These are phyloP conservation scores for Martes flavigula DNA, from an alignment of 2,797 vertebrate species.

Conservation along the genomic window DNA sequence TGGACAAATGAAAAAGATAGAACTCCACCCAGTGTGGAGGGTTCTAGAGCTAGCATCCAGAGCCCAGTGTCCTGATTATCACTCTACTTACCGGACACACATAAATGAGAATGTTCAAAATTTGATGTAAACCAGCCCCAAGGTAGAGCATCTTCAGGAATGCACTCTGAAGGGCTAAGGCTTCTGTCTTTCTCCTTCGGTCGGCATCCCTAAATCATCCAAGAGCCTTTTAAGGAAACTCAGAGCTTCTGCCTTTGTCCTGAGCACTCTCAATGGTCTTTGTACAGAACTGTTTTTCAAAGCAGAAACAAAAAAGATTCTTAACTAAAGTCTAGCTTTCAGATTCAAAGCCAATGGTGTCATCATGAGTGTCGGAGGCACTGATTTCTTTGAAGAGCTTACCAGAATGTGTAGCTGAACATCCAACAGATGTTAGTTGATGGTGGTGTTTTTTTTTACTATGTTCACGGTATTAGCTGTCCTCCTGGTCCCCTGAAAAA, in stretches of 20 bases:
- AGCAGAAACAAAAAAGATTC: neutral
- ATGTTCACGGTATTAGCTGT: neutral
- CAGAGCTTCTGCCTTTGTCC: neutral
- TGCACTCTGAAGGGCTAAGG: neutral
- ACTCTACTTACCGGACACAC: neutral
- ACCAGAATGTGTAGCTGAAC: neutral
- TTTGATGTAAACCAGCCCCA: neutral
- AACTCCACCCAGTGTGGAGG: neutral
- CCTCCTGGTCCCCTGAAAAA: neutral
- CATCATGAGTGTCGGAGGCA: neutral
- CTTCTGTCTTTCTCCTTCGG: neutral
- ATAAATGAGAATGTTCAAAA: neutral
- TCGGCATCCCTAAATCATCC: neutral
- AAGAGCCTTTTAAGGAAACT: neutral
- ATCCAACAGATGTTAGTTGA: neutral
- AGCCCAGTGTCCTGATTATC: neutral
- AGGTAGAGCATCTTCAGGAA: neutral
- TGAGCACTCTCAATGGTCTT: neutral
- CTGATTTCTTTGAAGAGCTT: neutral
- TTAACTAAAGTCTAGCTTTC: neutral
- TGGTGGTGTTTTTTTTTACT: neutral
- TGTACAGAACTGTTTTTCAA: neutral
- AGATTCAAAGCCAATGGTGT: neutral
- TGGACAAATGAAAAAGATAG: neutral
- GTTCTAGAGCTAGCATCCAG: neutral